A percentile compares a stretch with the other conserved stretches of the same genome.
Conservation (phyloP, 2,113 vertebrate species). For the Zingel zingel region DNA sequence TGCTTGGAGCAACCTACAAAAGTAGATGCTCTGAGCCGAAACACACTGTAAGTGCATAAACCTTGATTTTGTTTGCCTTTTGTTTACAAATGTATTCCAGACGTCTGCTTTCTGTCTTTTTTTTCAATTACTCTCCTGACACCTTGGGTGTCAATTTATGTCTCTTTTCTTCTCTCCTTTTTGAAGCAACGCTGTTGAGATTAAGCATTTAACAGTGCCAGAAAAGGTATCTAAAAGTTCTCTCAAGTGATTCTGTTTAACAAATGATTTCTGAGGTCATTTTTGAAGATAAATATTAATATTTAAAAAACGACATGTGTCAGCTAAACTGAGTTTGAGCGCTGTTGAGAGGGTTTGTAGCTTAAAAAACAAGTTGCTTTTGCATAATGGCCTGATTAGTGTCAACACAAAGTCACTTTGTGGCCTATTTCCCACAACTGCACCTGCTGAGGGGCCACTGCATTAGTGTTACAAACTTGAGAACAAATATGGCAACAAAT, state of each 20-base stretch:
- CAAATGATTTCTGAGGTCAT: not conserved
- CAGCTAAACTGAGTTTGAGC: not conserved
- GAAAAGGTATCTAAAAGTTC: not conserved
- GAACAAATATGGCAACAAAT: slow-evolving; percentile 43
- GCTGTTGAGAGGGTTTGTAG: not conserved
- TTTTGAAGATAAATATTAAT: not conserved
- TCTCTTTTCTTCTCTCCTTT: not conserved
- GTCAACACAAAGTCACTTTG: not conserved
- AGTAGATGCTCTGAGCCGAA: not conserved
- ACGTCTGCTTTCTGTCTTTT: too few relatives aligned
- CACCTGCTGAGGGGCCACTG: slow-evolving; percentile 9
- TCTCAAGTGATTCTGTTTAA: not conserved
- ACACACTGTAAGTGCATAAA: not conserved
- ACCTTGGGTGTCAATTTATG: not conserved
- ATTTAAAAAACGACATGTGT: not conserved
- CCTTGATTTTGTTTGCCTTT: not conserved
- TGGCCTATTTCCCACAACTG: not conserved
- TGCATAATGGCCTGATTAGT: not conserved
- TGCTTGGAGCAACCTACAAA: not conserved
- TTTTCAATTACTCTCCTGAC: not conserved
- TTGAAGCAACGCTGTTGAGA: not conserved
- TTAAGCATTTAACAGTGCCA: not conserved
- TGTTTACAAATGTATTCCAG: not conserved
- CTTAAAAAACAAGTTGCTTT: not conserved
- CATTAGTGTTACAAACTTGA: slow-evolving; percentile 40